Conservation (phyloP, 2,888 invertebrate species). For the Synanthedon andrenaeformis region DNA sequence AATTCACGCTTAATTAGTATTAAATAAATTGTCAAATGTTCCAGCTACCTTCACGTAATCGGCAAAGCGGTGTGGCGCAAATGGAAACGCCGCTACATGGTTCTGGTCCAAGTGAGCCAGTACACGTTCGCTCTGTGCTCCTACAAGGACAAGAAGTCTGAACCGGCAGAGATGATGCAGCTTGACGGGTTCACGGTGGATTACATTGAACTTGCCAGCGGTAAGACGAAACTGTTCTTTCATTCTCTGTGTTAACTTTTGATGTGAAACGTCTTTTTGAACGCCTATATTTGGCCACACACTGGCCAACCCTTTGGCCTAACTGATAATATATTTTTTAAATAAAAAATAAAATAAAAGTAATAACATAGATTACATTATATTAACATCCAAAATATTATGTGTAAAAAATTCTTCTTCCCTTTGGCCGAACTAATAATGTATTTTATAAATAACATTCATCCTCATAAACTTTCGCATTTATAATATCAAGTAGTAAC, state of each 20-base stretch:
- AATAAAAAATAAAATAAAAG: too few relatives aligned
- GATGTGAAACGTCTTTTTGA: background rate
- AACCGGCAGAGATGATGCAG: slow-evolving; percentile 99
- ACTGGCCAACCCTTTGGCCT: too few relatives aligned
- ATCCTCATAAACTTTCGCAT: too few relatives aligned
- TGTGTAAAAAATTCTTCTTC: too few relatives aligned
- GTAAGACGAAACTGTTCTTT: slow-evolving; percentile 59
- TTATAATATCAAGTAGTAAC: too few relatives aligned
- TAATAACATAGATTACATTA: too few relatives aligned
- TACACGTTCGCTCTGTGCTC: slow-evolving; percentile 99
- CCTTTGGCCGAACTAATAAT: too few relatives aligned
- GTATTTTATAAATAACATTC: too few relatives aligned
- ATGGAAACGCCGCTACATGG: slow-evolving; percentile 99
- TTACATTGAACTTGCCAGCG: slow-evolving; percentile 96
- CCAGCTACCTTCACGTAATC: slow-evolving; percentile 87
- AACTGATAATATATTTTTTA: background rate
- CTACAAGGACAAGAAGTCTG: slow-evolving; percentile 98
- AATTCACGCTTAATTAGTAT: too few relatives aligned
- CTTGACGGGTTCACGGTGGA: slow-evolving; percentile 99
- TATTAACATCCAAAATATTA: too few relatives aligned
- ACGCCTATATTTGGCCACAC: background rate
- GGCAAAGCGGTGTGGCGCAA: slow-evolving; percentile 98
- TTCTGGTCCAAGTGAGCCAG: slow-evolving; percentile 98
- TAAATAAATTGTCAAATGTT: background rate
- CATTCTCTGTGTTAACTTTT: background rate